Conservation (phyloP, 2,797 vertebrate genomes). For the Chiloscyllium punctatum region DNA sequence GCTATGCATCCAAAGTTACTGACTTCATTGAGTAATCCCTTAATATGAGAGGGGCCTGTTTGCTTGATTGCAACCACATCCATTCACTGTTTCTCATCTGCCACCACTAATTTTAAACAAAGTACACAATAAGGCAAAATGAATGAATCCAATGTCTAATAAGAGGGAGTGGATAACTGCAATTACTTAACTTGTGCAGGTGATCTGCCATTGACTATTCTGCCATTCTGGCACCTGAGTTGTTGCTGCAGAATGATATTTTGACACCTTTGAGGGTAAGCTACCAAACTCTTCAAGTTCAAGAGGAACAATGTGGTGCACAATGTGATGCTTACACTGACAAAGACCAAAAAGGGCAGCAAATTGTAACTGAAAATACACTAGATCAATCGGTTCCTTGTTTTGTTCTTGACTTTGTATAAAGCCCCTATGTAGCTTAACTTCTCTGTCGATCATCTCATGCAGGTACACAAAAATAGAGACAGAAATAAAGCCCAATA, state of each 20-base stretch:
- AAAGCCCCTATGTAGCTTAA: neutral
- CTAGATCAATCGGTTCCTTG: neutral
- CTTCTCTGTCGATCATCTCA: neutral
- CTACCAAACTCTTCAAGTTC: neutral
- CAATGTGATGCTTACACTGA: neutral
- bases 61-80: neutral
- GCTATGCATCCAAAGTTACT: neutral
- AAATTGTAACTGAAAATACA: neutral
- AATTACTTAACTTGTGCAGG: neutral
- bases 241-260: neutral
- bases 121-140: neutral
- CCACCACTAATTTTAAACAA: neutral
- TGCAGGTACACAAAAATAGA: neutral
- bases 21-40: neutral
- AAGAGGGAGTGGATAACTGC: neutral
- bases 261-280: neutral
- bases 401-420: neutral
- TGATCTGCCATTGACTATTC: too few relatives aligned
- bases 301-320: neutral
- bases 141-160: neutral
- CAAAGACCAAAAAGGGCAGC: neutral
- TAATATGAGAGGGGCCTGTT: neutral
- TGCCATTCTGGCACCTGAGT: neutral
- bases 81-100: neutral
- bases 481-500: neutral